A percentile compares a stretch with the other conserved stretches of the same genome.
phyloP scores from a whole-genome alignment of 2,113 vertebrate genomes.

The Chaetorhynchus papuensis region DNA sequence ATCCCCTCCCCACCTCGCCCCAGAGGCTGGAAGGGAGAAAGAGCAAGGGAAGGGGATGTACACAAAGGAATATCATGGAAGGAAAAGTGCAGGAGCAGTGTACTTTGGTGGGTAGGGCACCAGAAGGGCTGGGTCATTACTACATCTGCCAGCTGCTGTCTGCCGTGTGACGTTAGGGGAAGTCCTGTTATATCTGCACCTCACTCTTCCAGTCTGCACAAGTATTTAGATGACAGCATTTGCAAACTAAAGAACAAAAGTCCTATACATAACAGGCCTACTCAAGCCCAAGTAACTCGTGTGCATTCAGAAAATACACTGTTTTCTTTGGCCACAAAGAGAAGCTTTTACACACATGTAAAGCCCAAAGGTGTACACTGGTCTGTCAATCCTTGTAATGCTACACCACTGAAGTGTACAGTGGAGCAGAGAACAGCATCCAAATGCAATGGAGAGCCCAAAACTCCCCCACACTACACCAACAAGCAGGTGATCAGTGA shows the following conservation, averaged over 20 bases:
- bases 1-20: background rate
- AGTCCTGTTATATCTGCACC: background rate
- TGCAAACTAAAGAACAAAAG: background rate
- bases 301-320: background rate
- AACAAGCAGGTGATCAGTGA: background rate
- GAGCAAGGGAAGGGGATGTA: background rate
- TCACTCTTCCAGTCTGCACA: background rate
- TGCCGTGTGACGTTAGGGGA: background rate
- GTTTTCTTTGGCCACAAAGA: background rate
- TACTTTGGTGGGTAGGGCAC: background rate
- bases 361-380: background rate
- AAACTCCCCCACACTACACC: background rate
- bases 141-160: background rate
- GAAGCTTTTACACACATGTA: background rate
- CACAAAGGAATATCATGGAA: background rate
- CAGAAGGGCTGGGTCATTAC: background rate
- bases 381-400: background rate
- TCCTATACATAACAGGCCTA: background rate
- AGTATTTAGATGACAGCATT: background rate
- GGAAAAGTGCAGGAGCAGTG: background rate
- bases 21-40: background rate
- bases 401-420: no score
- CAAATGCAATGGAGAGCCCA: background rate
- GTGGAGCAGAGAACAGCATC: background rate
- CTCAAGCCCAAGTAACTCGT: background rate